Conservation (phyloP, 2,888 invertebrate species). For the Auanema sp. region DNA sequence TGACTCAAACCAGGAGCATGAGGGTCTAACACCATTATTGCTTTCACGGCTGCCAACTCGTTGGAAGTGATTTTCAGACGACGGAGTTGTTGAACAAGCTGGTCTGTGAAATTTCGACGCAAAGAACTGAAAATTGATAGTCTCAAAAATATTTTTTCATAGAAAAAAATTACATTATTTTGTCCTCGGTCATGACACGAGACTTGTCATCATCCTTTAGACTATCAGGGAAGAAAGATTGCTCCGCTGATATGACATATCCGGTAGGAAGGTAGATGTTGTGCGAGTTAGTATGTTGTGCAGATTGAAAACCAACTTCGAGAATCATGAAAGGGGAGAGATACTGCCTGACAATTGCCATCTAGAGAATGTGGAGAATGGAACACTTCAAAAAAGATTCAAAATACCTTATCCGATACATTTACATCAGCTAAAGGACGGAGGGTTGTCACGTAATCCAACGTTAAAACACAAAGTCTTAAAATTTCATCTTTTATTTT, state of each 20-base stretch:
- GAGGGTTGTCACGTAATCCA: conserved; percentile 20
- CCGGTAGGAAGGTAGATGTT: conserved; percentile 13
- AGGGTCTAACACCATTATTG: conserved; percentile 14
- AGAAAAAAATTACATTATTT: not conserved
- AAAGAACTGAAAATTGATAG: not conserved
- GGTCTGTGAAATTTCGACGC: conserved; percentile 14
- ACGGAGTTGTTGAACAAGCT: conserved; percentile 11
- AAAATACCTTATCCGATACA: conserved; percentile 15
- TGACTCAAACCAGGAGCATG: conserved; percentile 19
- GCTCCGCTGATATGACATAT: conserved; percentile 7
- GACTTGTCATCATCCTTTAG: conserved; percentile 6
- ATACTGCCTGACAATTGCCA: conserved; percentile 17
- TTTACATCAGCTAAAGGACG: conserved; percentile 19
- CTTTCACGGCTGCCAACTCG: conserved; percentile 19
- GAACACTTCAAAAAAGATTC: not conserved
- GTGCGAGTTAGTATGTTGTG: conserved; percentile 3
- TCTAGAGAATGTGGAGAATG: not conserved
- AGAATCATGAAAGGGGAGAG: conserved; percentile 16
- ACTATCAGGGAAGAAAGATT: not conserved
- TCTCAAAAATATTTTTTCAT: too few species aligned
- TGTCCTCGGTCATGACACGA: conserved; percentile 4
- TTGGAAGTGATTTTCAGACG: conserved; percentile 13
- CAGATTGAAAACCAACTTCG: conserved; percentile 12
- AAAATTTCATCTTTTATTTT: conserved; percentile 11
- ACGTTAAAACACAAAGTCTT: conserved; percentile 13